Base-by-base conservation (phyloP, 2,797 vertebrate genomes). In the Xiphophorus birchmanni region DNA sequence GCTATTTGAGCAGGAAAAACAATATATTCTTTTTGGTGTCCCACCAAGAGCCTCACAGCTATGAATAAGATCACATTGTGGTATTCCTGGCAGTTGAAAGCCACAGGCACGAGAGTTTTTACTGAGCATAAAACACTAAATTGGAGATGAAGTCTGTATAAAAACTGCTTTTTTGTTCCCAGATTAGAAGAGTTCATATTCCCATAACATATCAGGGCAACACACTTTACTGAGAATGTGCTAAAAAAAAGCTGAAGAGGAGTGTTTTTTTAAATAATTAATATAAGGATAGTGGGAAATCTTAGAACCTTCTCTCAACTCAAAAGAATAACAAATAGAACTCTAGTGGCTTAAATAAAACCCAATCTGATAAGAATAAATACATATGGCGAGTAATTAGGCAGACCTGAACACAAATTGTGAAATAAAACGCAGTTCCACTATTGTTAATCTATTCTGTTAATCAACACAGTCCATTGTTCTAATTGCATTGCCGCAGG, bases 311-410 rank as follows among this genome's bases (percentile, higher is more conserved):
- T 71, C 80, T 85, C 50, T 82, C 29, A 2, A 74, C 77, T 86
- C 56, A 67, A 72, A 77, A 77, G 83, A 67, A 72, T 44, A 89
- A 88, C 54, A 91, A 90, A 90, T 76, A 79, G 83, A 60, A 67
- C 74, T 87, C 86, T 77, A 0, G 10, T 52, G 82, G 85, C 78
- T 85, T 86, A 82, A 86, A 88, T 88, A 78, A 89, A 89, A 91
- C 78, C 78, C 48, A 78, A 35, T 58, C 69, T 80, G 75, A 60
- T 86, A 81, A 29, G 74, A 48, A 86, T 88, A 77, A 85, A 91
- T 83, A 86, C 81, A 88, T 75, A 74, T 76, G 80, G 79, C 63
- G 69, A 80, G 72, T 86, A 88, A 89, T 88, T 88, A 85, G 88
- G 85, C 35, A 52, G 67, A 52, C 45, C 47, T 80, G 78, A 29